Conservation (phyloP, 2,113 vertebrate genomes). For the Gasterosteus aculeatus region DNA sequence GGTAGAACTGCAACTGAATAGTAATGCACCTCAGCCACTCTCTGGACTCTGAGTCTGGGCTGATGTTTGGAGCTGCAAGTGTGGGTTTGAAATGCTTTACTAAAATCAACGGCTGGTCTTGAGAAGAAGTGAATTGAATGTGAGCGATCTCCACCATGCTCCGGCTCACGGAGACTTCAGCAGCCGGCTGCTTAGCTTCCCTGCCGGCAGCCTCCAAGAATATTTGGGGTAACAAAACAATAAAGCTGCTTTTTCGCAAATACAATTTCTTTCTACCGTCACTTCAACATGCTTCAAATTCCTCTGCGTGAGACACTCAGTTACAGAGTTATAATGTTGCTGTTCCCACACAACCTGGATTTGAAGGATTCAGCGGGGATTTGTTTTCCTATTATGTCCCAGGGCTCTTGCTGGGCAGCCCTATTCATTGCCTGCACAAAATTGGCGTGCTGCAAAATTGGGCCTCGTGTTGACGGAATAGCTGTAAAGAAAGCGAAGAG, state of each 20-base stretch:
- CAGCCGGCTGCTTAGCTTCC: conserved; percentile 4
- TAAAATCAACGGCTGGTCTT: conserved; percentile 11
- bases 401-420: conserved; percentile 33
- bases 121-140: conserved; percentile 8
- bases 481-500: conserved; percentile 40
- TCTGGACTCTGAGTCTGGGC: conserved; percentile 2
- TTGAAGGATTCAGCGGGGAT: neutral
- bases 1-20: conserved; percentile 1
- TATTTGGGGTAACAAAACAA: conserved; percentile 16
- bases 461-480: conserved; percentile 41
- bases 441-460: conserved; percentile 61
- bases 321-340: conserved; percentile 13
- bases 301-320: neutral
- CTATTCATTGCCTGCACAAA: conserved; percentile 45
- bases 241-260: conserved; percentile 22
- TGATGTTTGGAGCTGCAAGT: neutral
- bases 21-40: conserved; percentile 1
- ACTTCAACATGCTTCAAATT: conserved; percentile 5
- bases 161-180: conserved; percentile 5
- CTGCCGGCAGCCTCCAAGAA: neutral
- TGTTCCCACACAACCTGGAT: conserved; percentile 5
- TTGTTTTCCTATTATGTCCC: conserved; percentile 4
- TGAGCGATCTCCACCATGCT: neutral
- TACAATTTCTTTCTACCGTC: conserved; percentile 20
- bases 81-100: neutral